These are phyloP conservation scores for Steinernema feltiae DNA, from an alignment of 1,140 invertebrate species.

Conservation along the genomic window DNA sequence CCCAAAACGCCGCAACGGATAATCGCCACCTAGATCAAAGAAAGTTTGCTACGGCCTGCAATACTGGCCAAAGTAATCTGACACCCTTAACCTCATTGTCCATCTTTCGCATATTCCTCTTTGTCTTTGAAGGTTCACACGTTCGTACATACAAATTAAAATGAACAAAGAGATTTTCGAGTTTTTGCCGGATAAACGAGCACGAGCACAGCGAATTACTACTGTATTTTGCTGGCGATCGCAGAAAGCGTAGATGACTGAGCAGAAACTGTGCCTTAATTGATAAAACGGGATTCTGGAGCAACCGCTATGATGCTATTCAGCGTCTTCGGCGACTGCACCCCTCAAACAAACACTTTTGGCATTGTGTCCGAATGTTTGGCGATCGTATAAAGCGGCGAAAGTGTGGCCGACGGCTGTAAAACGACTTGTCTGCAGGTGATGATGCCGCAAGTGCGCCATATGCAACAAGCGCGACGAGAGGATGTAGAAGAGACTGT, in stretches of 20 bases:
- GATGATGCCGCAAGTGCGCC: not conserved
- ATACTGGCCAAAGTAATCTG: not conserved
- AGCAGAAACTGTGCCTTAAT: too few relatives aligned
- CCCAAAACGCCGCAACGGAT: not conserved
- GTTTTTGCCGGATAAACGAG: too few relatives aligned
- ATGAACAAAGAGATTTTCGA: not conserved
- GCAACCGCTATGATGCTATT: too few relatives aligned
- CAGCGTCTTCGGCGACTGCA: too few relatives aligned
- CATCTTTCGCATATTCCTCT: not conserved
- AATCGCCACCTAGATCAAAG: conserved; percentile 13
- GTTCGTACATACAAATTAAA: too few relatives aligned
- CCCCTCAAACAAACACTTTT: not conserved
- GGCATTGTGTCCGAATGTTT: not conserved
- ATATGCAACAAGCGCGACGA: not conserved
- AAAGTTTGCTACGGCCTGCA: not conserved
- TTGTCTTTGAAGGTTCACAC: too few relatives aligned
- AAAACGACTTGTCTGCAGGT: conserved; percentile 5
- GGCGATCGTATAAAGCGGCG: not conserved
- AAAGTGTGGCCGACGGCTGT: not conserved
- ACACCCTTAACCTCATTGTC: conserved; percentile 1
- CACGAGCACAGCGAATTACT: too few relatives aligned
- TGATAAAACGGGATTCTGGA: too few relatives aligned
- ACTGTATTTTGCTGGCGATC: too few relatives aligned
- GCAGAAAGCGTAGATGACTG: too few relatives aligned
- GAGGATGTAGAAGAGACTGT: conserved; percentile 2